phyloP scores from a whole-genome alignment of 2,888 invertebrate genomes.

The Entomobrya proxima region DNA sequence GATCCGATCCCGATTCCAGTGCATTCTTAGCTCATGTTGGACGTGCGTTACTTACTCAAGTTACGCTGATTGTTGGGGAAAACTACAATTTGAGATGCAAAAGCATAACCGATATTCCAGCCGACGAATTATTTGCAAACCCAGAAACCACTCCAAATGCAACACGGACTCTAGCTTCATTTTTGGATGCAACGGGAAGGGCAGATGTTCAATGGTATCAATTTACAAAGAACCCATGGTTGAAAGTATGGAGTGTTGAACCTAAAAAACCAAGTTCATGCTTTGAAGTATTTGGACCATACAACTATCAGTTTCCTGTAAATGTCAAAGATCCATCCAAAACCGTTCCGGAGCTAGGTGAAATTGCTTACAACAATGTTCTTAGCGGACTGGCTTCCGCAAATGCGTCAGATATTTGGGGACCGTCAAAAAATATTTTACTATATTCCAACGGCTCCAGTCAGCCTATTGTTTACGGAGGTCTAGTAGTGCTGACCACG shows the following conservation, averaged over 20 bases:
- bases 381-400: constrained; percentile 6
- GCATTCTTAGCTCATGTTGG: constrained; percentile 62
- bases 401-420: constrained; percentile 63
- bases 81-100: constrained; percentile 53
- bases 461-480: constrained; percentile 51
- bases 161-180: constrained; percentile 27
- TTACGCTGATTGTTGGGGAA: constrained; percentile 39
- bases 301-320: constrained; percentile 56
- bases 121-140: constrained; percentile 43
- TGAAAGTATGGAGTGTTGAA: constrained; percentile 56
- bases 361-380: constrained; percentile 51
- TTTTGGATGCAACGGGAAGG: constrained; percentile 51
- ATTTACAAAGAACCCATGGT: constrained; percentile 66
- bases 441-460: constrained; percentile 51
- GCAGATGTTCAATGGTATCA: constrained; percentile 59
- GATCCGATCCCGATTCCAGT: constrained; percentile 51
- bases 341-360: constrained; percentile 44
- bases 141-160: constrained; percentile 25
- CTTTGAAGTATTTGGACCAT: constrained; percentile 43
- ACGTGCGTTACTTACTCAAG: constrained; percentile 50
- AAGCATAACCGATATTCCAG: constrained; percentile 44
- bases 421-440: constrained; percentile 63
- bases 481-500: constrained; percentile 40
- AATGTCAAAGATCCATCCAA: constrained; percentile 35
- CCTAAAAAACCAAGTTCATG: constrained; percentile 43